Base-by-base conservation (phyloP, 2,113 vertebrate genomes). In the Corythoichthys haematopterus region DNA sequence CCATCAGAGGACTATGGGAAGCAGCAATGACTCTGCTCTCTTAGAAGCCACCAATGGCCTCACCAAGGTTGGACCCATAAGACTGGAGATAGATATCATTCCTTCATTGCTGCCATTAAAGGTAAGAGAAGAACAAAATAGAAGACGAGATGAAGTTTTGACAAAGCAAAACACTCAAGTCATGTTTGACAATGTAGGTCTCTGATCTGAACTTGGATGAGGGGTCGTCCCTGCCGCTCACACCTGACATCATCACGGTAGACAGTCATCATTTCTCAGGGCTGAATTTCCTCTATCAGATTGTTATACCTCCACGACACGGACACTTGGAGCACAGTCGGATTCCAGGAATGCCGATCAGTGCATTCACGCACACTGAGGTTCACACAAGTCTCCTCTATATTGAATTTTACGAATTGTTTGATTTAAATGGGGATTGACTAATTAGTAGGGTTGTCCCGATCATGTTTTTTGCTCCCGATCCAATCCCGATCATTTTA, bases 281-380 rank as follows among this genome's bases (percentile, higher is more conserved):
- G 69, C 78, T 94, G 79, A 89, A 90, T 75, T 93, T 91, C 86
- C 85, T 94, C 79, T 97, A 93, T 82, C 64, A 91, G 81, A 84
- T 97, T 69, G 75, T 85, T 2, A 81, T 90, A 38, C 88, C 88
- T 35, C 95, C 93, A 0, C 91, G 88, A 64, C 85, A 93, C 4
- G 93, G 94, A 1, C 92, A 85, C 80, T 9, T 97, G 81, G 92
- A 93, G 89, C 92, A 94, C 71, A 90, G 83, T 60, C 79, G 28
- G 72, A 85, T 91, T 75, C 94, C 93, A 64, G 92, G 91, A 73
- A 78, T 90, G 65, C 88, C 89, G n/a, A 86, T 96, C 68, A 83
- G 78, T 6, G 90, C 83, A 33, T 96, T 97, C 89, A 95, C 88
- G 45, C 91, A 87, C 74, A 92, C 93, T 56, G 92, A 98, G 93